Percentiles rank a stretch among this genome's conserved stretches.
Conservation (phyloP, 1,140 invertebrate species). For the Drosophila cardini region DNA sequence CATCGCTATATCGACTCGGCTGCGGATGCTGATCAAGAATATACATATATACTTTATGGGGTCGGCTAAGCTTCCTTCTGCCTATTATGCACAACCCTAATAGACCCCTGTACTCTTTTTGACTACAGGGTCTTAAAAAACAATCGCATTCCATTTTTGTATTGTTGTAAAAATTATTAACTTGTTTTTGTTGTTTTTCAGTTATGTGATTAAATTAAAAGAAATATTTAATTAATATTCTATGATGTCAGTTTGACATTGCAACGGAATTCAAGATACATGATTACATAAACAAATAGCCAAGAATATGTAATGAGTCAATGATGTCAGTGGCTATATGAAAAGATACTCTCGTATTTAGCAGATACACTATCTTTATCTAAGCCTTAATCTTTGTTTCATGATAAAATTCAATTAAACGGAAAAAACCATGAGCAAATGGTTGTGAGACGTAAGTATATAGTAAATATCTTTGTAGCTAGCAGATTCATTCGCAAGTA, state of each 20-base stretch:
- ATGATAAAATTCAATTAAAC: background rate
- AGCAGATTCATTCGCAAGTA: conserved; percentile 2
- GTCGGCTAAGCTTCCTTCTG: no score
- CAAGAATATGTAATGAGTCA: background rate
- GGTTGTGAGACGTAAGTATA: background rate
- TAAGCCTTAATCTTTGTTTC: background rate
- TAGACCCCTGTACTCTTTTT: no score
- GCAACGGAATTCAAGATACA: conserved; percentile 27
- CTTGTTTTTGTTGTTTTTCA: background rate
- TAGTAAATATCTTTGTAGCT: background rate
- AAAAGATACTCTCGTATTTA: conserved; percentile 13
- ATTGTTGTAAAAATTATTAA: conserved; percentile 2
- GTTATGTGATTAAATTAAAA: background rate
- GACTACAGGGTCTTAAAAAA: no score
- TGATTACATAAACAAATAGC: background rate
- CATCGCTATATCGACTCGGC: no score
- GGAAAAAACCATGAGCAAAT: background rate
- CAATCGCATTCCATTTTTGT: conserved; percentile 2
- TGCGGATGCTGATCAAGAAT: no score
- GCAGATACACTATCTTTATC: background rate
- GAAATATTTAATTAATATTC: conserved; percentile 1
- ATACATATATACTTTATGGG: conserved; percentile 10
- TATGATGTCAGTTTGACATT: conserved; percentile 24
- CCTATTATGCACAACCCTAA: no score
- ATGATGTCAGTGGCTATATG: conserved; percentile 40